Percentiles rank a stretch among this genome's conserved stretches.
Conservation (phyloP, 1,140 invertebrate genomes). For the Drosophila ercepeae region DNA sequence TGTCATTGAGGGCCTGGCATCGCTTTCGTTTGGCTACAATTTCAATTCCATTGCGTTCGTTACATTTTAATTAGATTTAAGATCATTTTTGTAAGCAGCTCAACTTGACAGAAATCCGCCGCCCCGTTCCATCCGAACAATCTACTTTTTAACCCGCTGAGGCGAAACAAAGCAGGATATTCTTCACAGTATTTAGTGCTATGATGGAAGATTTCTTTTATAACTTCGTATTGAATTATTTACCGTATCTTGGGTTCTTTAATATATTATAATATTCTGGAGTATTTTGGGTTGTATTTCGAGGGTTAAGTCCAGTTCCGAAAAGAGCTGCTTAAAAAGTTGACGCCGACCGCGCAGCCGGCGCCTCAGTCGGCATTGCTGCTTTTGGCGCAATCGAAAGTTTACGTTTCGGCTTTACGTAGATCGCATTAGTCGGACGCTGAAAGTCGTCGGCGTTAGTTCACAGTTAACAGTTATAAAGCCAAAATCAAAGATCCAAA, state of each 20-base stretch:
- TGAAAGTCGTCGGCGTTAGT: slow-evolving; percentile 69
- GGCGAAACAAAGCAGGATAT: too few species aligned
- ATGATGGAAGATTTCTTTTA: too few species aligned
- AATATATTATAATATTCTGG: too few species aligned
- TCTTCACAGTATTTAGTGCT: too few species aligned
- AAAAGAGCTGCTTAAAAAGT: slow-evolving; percentile 12
- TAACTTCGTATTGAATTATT: too few species aligned
- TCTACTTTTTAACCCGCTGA: background rate
- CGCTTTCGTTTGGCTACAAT: slow-evolving; percentile 43
- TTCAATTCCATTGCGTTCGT: slow-evolving; percentile 37
- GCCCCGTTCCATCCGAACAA: background rate
- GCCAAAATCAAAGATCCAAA: background rate
- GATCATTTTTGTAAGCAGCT: slow-evolving; percentile 27
- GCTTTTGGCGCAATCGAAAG: slow-evolving; percentile 78
- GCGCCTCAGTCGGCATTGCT: slow-evolving; percentile 4
- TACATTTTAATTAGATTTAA: slow-evolving; percentile 41
- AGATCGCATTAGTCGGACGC: slow-evolving; percentile 71
- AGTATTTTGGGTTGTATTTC: background rate
- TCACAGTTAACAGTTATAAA: slow-evolving; percentile 63
- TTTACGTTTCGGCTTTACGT: slow-evolving; percentile 76
- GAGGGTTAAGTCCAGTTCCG: slow-evolving; percentile 24
- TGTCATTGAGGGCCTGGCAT: slow-evolving; percentile 30
- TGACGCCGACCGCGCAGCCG: slow-evolving; percentile 13
- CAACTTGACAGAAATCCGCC: slow-evolving; percentile 16
- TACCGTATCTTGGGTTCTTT: too few species aligned